Evolutionary conservation across 2,113 vertebrate species (phyloP).

Genomic region (Thermophis baileyi): DNA sequence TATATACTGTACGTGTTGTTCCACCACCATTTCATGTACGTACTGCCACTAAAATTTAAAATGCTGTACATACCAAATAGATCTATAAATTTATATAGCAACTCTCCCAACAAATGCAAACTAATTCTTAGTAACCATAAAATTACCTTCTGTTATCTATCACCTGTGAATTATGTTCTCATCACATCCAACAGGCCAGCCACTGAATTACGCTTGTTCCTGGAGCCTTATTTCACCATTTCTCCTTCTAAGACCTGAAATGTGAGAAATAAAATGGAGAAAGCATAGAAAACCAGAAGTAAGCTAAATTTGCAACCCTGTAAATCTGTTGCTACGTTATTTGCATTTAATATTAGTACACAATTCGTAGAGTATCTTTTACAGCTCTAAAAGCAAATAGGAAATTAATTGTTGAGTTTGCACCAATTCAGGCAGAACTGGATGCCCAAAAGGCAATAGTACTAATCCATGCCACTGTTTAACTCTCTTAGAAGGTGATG

Average conservation of each 20-base stretch:
- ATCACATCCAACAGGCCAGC: constrained; percentile 66
- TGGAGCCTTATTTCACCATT: constrained; percentile 60
- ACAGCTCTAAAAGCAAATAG: constrained; percentile 50
- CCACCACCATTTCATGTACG: constrained; percentile 66
- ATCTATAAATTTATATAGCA: constrained; percentile 83
- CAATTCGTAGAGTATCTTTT: constrained; percentile 44
- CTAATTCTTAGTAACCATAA: constrained; percentile 82
- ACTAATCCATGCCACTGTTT: background rate
- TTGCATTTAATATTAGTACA: constrained; percentile 53
- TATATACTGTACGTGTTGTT: constrained; percentile 60
- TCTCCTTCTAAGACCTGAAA: constrained; percentile 51
- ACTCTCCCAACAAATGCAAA: constrained; percentile 82
- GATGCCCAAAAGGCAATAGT: background rate
- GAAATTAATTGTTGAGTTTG: constrained; percentile 44
- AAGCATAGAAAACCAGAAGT: constrained; percentile 63
- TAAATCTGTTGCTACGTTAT: constrained; percentile 65
- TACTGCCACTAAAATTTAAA: constrained; percentile 78
- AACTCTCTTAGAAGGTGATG: background rate
- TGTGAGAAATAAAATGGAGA: constrained; percentile 55
- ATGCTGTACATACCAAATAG: constrained; percentile 78
- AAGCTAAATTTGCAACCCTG: constrained; percentile 60
- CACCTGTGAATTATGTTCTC: constrained; percentile 79
- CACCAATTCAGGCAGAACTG: constrained; percentile 20
- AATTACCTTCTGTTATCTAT: constrained; percentile 85
- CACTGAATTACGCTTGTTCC: constrained; percentile 65